Base-by-base conservation (phyloP, 1,140 invertebrate species). In the Atta texana region DNA sequence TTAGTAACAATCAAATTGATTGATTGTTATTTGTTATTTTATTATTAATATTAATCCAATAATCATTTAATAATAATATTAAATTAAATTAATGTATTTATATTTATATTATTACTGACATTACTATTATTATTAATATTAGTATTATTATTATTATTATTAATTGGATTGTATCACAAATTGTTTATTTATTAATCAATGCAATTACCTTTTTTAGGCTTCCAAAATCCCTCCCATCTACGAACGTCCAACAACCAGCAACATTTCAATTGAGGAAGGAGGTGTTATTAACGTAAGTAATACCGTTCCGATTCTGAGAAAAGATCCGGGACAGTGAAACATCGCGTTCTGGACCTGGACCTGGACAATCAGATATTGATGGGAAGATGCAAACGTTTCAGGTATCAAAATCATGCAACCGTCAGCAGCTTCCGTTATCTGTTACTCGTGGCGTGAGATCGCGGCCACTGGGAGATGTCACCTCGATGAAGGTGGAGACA, bases 361-460 rank as follows among this genome's bases (percentile, higher is more conserved):
- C 8, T 3, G 51, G 7, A 3, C 3, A 28, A 51, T 63, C 8
- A n/a, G n/a, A 18, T 61, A 24, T 1, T 57, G 53, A 86, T 10
- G 57, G 34, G 34, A 34, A 16, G 34, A 34, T 78, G 21, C 85
- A 74, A 16, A 75, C 12, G 53, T 92, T 92, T n/a, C 84, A 95
- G 94, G 91, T 87, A 86, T 80, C 88, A 87, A 89, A 92, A 94
- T 81, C 91, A 95, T 95, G 94, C 94, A 94, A 90, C 85, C 91
- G 78, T 89, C 87, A 86, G 91, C 86, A 55, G 87, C 89, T 90
- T 71, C 90, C 85, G 88, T 93, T 88, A 92, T 92, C 91, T 94
- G 93, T 82, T 93, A 93, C 91, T 93, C 95, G 91, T 95, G 95
- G 94, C 94, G 94, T 95, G 95, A 95, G 89, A 93, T 94, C 82